phyloP scores from a whole-genome alignment of 2,113 vertebrate species.

The Herpetotheres cachinnans region DNA sequence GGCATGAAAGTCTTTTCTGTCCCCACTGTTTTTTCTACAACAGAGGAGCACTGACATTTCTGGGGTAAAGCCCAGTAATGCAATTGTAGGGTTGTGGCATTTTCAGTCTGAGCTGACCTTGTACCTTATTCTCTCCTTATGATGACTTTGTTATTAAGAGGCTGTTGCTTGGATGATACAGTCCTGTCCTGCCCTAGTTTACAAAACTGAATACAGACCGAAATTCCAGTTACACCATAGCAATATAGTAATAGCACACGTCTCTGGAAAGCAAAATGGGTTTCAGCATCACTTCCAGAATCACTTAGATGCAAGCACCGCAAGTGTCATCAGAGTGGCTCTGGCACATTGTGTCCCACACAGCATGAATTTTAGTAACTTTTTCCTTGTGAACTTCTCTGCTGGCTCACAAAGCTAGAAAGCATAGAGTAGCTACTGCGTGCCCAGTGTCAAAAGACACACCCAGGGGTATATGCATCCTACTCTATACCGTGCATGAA shows the following conservation, averaged over 20 bases:
- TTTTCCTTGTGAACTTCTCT: neutral
- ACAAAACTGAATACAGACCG: neutral
- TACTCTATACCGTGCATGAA: neutral
- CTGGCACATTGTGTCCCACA: neutral
- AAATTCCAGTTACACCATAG: neutral
- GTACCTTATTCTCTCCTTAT: neutral
- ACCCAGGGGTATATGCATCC: neutral
- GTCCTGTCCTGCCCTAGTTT: neutral
- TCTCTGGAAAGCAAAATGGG: neutral
- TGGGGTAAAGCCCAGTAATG: neutral
- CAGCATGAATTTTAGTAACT: neutral
- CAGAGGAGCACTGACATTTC: neutral
- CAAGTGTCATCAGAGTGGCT: neutral
- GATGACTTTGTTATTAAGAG: neutral
- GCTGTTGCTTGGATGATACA: neutral
- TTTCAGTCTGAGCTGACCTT: neutral
- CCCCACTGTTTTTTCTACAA: neutral
- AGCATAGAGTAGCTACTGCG: neutral
- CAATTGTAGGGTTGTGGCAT: neutral
- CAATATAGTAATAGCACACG: fast-evolving
- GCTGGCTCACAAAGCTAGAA: neutral
- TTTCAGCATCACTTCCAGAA: neutral
- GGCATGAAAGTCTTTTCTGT: neutral
- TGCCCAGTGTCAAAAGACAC: neutral
- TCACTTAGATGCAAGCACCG: neutral